Base-by-base conservation (phyloP, 2,797 vertebrate species). In the Ceryle rudis region DNA sequence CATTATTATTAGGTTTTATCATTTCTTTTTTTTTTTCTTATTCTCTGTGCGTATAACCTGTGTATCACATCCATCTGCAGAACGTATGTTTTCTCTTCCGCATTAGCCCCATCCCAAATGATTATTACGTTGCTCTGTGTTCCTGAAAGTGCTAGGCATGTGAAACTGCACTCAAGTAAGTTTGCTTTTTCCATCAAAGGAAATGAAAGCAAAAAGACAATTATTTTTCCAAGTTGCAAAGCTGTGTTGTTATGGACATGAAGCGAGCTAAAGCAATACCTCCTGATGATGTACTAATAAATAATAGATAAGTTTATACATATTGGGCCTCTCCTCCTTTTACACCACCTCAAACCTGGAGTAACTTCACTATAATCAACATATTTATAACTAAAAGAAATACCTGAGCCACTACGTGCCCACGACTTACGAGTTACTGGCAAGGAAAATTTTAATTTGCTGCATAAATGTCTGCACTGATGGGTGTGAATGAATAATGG, bases 171-270 rank as follows among this genome's bases (percentile, higher is more conserved):
- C 46, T 44, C 69, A 89, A 91, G 91, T 79, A 90, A 93, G 83
- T 95, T 81, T 35, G 31, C 9, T 83, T 81, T 78, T 90, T 72
- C 82, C 42, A 16, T 79, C 51, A 81, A 81, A 93, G 89, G 89
- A 95, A 96, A 96, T 78, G 84, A 94, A 96, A 95, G 47, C 19
- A 81, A 91, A 94, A 86, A 87, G 64, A 71, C 89, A 85, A 95
- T 93, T 93, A 58, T 72, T 94, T 91, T 72, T 89, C 75, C 28
- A 69, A 83, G 84, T 47, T 66, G 69, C 46, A 81, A 83, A 83
- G 42, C 18, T 51, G 46, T 69, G 64, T 35, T 81, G 25, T 54
- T 93, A 81, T 92, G 81, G 92, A 86, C 73, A 79, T 0, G 6
- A 95, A 94, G 35, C 7, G 42, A 89, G 18, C 42, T 72, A 66